These are phyloP conservation scores for Larimichthys crocea DNA, from an alignment of 2,113 vertebrate species.

Conservation along the genomic window DNA sequence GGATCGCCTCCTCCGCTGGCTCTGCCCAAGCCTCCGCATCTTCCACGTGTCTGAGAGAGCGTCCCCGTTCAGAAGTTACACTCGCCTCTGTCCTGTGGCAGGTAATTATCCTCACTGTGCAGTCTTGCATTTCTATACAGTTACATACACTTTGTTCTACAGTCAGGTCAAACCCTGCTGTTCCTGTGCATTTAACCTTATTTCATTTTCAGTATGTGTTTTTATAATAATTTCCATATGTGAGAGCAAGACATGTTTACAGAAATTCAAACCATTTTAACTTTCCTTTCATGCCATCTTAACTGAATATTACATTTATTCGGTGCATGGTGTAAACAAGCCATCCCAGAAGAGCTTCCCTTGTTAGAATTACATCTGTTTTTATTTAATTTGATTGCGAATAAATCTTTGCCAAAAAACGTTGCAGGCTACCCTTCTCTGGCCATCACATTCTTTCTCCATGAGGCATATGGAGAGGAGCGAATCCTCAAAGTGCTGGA, in stretches of 20 bases:
- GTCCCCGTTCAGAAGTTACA: constrained; percentile 73
- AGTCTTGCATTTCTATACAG: background rate
- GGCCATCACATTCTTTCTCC: constrained; percentile 92
- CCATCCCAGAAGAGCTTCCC: background rate
- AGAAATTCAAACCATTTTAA: background rate
- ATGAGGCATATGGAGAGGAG: constrained; percentile 87
- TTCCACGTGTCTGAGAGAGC: constrained; percentile 92
- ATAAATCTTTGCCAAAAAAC: constrained; percentile 9
- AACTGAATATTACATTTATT: background rate
- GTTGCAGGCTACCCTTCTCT: constrained; percentile 87
- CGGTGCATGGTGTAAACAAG: constrained; percentile 3
- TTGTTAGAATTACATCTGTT: constrained; percentile 21
- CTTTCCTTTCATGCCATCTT: background rate
- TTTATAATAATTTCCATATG: constrained; percentile 18
- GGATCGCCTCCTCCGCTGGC: constrained; percentile 86
- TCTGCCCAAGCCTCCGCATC: constrained; percentile 87
- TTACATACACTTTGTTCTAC: background rate
- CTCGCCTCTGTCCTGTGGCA: constrained; percentile 68
- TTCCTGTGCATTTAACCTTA: background rate
- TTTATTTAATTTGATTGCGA: constrained; percentile 17
- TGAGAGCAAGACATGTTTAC: constrained; percentile 1
- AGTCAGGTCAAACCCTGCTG: background rate
- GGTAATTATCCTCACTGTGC: constrained; percentile 42
- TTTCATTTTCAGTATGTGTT: background rate
- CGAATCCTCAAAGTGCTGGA: constrained; percentile 88